Conservation (phyloP, 2,797 vertebrate genomes). For the Merluccius polli region DNA sequence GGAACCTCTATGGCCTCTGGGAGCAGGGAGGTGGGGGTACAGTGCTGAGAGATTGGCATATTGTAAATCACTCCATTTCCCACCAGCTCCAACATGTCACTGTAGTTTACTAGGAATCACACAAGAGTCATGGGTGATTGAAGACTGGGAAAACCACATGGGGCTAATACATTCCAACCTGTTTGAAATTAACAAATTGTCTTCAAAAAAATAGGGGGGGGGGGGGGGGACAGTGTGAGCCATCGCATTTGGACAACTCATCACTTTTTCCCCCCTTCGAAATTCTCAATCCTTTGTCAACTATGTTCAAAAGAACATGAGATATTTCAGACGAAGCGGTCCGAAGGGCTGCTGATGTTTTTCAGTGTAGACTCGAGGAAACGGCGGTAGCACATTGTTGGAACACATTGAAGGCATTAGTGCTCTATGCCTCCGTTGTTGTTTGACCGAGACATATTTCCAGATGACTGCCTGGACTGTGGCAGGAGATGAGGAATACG, state of each 20-base stretch:
- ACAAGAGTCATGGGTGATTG: not conserved
- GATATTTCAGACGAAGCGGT: slow-evolving; percentile 19
- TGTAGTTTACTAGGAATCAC: slow-evolving; percentile 13
- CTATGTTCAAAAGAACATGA: slow-evolving; percentile 24
- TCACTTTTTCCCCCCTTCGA: not conserved
- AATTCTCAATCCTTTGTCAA: slow-evolving; percentile 14
- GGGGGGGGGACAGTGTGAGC: not conserved
- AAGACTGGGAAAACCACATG: not conserved
- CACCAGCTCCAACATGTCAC: not conserved
- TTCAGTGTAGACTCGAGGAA: slow-evolving; percentile 50
- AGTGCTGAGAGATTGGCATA: slow-evolving; percentile 14
- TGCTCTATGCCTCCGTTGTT: slow-evolving; percentile 42
- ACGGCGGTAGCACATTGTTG: slow-evolving; percentile 44
- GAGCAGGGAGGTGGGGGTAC: not conserved
- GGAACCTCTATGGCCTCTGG: not conserved
- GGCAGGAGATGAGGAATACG: slow-evolving; percentile 52
- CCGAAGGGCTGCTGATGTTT: slow-evolving; percentile 34
- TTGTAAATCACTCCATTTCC: slow-evolving; percentile 1
- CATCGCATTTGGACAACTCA: not conserved
- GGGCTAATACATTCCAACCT: not conserved
- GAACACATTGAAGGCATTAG: slow-evolving; percentile 56
- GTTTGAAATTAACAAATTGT: slow-evolving; percentile 9
- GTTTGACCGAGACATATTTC: slow-evolving; percentile 70
- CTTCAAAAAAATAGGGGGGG: not conserved
- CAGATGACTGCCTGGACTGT: slow-evolving; percentile 48